phyloP scores from a whole-genome alignment of 2,113 vertebrate species.

The Xenotilapia leptura region DNA sequence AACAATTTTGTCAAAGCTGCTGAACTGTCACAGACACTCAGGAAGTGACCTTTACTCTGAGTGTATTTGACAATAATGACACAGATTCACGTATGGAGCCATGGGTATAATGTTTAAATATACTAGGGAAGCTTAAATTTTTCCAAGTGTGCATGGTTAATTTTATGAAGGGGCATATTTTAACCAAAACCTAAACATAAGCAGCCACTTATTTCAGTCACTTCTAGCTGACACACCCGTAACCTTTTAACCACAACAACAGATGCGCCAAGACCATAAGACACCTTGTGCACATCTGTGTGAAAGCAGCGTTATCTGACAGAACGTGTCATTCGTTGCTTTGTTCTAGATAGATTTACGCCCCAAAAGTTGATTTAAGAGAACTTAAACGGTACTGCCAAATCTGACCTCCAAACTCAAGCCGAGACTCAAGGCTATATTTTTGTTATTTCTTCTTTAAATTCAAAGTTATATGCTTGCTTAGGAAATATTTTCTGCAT shows the following conservation, averaged over 20 bases:
- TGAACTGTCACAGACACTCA: neutral
- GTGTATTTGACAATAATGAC: neutral
- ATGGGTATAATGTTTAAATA: neutral
- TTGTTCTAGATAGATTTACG: neutral
- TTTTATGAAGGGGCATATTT: neutral
- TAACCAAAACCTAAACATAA: neutral
- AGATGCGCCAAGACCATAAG: neutral
- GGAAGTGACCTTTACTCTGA: neutral
- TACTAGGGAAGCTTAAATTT: neutral
- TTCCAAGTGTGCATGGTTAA: neutral
- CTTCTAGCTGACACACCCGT: neutral
- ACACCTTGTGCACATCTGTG: neutral
- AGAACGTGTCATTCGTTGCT: neutral
- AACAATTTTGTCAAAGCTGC: neutral
- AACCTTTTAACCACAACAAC: neutral
- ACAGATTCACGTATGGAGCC: neutral
- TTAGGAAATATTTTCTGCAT: neutral
- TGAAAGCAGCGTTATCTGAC: neutral
- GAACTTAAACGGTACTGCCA: neutral
- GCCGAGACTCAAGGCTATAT: neutral
- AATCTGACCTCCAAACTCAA: neutral
- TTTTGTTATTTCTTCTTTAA: neutral
- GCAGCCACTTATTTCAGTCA: neutral
- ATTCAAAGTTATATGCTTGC: neutral
- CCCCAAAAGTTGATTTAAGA: neutral